phyloP scores from a whole-genome alignment of 2,113 vertebrate genomes.

The Burhinus oedicnemus region DNA sequence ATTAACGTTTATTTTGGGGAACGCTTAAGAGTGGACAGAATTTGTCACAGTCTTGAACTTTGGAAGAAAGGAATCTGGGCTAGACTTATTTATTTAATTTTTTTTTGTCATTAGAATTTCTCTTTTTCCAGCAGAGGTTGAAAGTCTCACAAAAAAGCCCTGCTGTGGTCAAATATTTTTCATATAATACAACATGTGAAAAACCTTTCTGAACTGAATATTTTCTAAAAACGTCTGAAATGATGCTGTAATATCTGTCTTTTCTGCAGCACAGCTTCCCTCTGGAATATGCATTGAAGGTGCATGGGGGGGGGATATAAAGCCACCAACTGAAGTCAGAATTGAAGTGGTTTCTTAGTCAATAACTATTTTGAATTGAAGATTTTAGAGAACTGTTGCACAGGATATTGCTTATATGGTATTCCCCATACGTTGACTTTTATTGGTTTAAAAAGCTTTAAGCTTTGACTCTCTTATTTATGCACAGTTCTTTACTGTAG shows the following conservation, averaged over 20 bases:
- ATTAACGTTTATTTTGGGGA: background rate
- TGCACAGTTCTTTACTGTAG: constrained; percentile 1
- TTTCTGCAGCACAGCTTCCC: background rate
- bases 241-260: background rate
- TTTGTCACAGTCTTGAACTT: constrained; percentile 6
- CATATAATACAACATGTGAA: background rate
- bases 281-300: background rate
- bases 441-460: constrained; percentile 8
- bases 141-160: background rate
- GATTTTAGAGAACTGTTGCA: constrained; percentile 1
- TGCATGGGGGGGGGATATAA: background rate
- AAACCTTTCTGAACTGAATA: background rate
- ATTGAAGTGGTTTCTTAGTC: background rate
- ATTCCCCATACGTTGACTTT: background rate
- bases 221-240: constrained; percentile 18
- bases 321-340: background rate
- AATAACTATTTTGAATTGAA: constrained; percentile 7
- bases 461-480: background rate
- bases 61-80: background rate
- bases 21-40: constrained; percentile 7
- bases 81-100: background rate
- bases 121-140: background rate
- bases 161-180: constrained; percentile 17
- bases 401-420: background rate
- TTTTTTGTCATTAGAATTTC: background rate